A percentile compares a stretch with the other conserved stretches of the same genome.
Evolutionary conservation across 2,888 invertebrate genomes (phyloP).

Genomic region (Phyto melanocephala): DNA sequence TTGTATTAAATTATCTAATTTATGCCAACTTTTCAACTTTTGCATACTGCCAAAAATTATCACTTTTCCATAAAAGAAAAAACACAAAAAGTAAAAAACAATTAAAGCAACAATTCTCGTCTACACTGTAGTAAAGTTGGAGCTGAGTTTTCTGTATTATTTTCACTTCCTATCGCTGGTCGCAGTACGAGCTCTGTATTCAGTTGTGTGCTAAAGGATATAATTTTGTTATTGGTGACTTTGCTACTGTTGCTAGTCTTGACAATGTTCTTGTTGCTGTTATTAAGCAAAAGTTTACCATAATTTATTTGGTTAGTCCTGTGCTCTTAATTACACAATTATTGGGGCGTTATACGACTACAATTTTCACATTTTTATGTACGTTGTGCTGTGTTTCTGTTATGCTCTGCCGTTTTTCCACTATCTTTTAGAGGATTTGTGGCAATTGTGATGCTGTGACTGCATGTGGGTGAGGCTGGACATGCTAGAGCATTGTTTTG

Average conservation of each 20-base stretch:
- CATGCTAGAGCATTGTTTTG: conserved; percentile 2
- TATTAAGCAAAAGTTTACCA: conserved; percentile 27
- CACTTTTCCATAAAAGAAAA: no score
- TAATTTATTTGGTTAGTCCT: conserved; percentile 61
- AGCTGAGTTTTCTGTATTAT: not conserved
- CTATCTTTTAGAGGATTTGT: conserved; percentile 6
- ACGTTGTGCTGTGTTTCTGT: not conserved
- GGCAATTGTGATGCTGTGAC: conserved; percentile 13
- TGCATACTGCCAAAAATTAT: no score
- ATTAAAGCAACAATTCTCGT: not conserved
- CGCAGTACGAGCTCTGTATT: not conserved
- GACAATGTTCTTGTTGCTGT: not conserved
- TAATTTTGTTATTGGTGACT: not conserved
- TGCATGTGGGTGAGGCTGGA: conserved; percentile 30
- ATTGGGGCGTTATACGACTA: conserved; percentile 60
- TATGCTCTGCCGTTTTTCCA: not conserved
- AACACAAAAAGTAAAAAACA: not conserved
- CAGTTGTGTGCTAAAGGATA: not conserved
- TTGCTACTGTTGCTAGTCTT: not conserved
- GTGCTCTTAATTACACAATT: conserved; percentile 63
- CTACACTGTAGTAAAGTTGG: not conserved
- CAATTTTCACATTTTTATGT: conserved; percentile 13
- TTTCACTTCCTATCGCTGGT: not conserved
- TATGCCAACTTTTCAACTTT: no score
- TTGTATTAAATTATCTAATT: no score